Evolutionary conservation across 2,888 invertebrate species (phyloP), one percentile per base, ranked within the genome.

Genomic region (Leptopilina syphax): DNA sequence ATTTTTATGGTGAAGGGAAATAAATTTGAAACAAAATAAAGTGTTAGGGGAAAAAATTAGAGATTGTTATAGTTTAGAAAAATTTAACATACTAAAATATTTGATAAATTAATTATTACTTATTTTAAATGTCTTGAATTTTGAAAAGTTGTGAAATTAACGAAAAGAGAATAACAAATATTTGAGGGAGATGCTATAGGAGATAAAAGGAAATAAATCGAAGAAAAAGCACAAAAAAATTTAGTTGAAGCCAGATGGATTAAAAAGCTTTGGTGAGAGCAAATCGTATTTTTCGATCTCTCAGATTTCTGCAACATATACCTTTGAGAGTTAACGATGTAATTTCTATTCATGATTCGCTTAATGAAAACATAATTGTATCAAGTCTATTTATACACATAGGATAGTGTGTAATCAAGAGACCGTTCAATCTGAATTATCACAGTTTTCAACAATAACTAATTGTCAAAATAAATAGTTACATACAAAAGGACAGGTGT

Each of bases 341-440:
- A 83, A 84, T 85, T 84, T 85, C 84, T 84, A 85, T 85, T 84
- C 84, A 85, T 83, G 85, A 84, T 85, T 80, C 79, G 68, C 60
- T 79, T 82, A 83, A 84, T 83, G 81, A 84, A 85, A 85, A 84
- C 80, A 84, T 84, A 84, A 85, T 85, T 83, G 77, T 47, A 76
- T 70, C 80, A 65, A 65, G 68, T 80, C 70, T 83, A 81, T 84
- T 84, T 81, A 79, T 83, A 80, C 80, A 34, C 41, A 57, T 10
- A 73, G 54, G 6, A 73, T 9, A 44, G 44, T 44, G 8, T 50
- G n/a, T 73, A 57, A 73, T 57, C 73, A 50, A 9, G 50, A 7
- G 73, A n/a, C 41, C n/a, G 6, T 12, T 41, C 9, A 10, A 73
- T 73, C 57, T 73, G 34, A 57, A 57, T 27, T n/a, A 9, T 34